Percentiles rank a stretch among this genome's conserved stretches.
Conservation (phyloP, 2,888 invertebrate species). For the Hirudinaria manillensis region DNA sequence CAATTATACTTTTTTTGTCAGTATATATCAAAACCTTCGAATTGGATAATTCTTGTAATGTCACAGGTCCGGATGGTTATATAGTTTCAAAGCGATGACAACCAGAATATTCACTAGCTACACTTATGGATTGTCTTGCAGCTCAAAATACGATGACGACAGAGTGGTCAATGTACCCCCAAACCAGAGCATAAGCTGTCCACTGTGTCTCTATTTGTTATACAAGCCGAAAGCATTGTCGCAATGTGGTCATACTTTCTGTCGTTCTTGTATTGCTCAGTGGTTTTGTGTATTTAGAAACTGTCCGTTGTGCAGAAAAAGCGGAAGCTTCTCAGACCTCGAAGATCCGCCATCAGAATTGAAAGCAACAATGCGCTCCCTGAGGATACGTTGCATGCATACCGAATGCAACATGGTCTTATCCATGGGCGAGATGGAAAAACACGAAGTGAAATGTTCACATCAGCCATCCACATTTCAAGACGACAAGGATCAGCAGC, state of each 20-base stretch:
- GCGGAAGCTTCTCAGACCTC: constrained; percentile 13
- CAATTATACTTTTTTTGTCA: too few relatives aligned
- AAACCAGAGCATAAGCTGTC: constrained; percentile 8
- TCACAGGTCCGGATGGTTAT: too few relatives aligned
- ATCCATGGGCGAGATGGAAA: constrained; percentile 6
- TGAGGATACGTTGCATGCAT: constrained; percentile 4
- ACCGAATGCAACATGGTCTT: background rate
- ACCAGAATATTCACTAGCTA: background rate
- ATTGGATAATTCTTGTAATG: too few relatives aligned
- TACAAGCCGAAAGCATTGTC: constrained; percentile 5
- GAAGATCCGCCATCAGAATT: background rate
- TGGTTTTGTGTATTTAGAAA: constrained; percentile 22
- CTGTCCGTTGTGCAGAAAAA: constrained; percentile 20
- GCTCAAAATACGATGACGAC: constrained; percentile 20
- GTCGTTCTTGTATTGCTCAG: constrained; percentile 25
- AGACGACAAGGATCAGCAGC: background rate
- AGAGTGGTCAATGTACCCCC: background rate
- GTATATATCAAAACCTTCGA: too few relatives aligned
- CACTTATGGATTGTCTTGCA: constrained; percentile 13
- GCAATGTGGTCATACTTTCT: constrained; percentile 25
- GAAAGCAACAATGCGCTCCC: background rate
- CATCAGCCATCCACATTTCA: background rate
- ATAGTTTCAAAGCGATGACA: constrained; percentile 3
- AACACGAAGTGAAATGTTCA: constrained; percentile 8
- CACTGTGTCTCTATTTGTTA: constrained; percentile 23